These are phyloP conservation scores for Picus viridis DNA, from an alignment of 2,797 vertebrate species.

Conservation along the genomic window DNA sequence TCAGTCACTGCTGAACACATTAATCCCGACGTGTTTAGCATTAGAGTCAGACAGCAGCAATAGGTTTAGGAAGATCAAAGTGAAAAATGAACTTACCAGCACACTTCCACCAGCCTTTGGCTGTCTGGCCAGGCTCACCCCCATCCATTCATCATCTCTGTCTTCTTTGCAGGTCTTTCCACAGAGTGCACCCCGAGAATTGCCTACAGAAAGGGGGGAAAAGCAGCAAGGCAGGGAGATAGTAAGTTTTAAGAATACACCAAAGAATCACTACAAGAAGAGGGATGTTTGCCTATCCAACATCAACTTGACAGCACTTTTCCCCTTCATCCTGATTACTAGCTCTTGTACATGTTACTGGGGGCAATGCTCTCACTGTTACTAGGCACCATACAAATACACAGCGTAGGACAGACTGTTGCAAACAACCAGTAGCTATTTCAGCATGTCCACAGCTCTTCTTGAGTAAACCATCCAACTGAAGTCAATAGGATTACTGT, in stretches of 20 bases:
- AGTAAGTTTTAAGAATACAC: background rate
- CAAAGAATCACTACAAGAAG: background rate
- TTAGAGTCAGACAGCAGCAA: constrained; percentile 15
- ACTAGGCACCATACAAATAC: background rate
- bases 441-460: background rate
- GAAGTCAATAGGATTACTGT: background rate
- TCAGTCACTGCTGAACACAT: constrained; percentile 5
- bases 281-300: background rate
- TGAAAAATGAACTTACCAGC: constrained; percentile 84
- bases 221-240: background rate
- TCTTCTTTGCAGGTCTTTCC: constrained; percentile 97
- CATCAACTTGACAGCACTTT: background rate
- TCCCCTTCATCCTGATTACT: background rate
- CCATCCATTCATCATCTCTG: constrained; percentile 97
- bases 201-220: constrained; percentile 79
- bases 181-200: constrained; percentile 85
- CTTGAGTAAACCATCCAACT: background rate
- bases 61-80: background rate
- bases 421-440: background rate
- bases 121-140: constrained; percentile 95
- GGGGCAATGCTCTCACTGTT: background rate
- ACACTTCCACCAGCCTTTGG: constrained; percentile 86
- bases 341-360: background rate
- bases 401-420: background rate
- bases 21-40: constrained; percentile 7